Percentiles rank a stretch among this genome's conserved stretches.
phyloP scores from a whole-genome alignment of 2,888 invertebrate genomes.

The Eristalinus sepulchralis region DNA sequence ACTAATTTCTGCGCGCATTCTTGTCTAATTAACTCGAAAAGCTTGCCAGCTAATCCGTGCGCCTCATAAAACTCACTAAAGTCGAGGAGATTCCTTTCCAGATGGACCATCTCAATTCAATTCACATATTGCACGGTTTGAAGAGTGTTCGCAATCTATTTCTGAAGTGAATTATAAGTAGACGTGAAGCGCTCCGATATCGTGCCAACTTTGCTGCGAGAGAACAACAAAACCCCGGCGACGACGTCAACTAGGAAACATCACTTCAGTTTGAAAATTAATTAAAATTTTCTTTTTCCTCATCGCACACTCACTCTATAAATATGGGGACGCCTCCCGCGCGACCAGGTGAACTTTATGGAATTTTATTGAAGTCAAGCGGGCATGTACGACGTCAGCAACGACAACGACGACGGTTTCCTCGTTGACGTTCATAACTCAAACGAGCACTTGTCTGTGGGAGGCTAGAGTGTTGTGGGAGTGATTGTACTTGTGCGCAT shows the following conservation, averaged over 20 bases:
- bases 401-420: not conserved
- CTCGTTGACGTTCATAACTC: constrained; percentile 31
- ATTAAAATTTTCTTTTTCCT: constrained; percentile 23
- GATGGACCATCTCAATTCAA: constrained; percentile 22
- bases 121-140: not conserved
- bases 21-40: not conserved
- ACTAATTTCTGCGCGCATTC: not conserved
- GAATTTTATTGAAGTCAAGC: constrained; percentile 25
- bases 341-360: constrained; percentile 33
- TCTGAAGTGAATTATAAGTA: constrained; percentile 10
- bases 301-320: constrained; percentile 8
- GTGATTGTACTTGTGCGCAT: not conserved
- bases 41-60: not conserved
- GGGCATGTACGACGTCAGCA: constrained; percentile 24
- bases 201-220: constrained; percentile 36
- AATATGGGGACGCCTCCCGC: constrained; percentile 11
- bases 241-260: constrained; percentile 41
- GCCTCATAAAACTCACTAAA: not conserved
- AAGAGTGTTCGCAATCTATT: constrained; percentile 16
- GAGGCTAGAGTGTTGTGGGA: constrained; percentile 12
- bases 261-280: constrained; percentile 31
- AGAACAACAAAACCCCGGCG: not conserved
- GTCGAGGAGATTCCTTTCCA: constrained; percentile 1
- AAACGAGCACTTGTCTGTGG: constrained; percentile 14
- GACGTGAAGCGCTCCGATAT: not conserved